Evolutionary conservation across 2,113 vertebrate genomes (phyloP).

Genomic region (Malurus elegans): DNA sequence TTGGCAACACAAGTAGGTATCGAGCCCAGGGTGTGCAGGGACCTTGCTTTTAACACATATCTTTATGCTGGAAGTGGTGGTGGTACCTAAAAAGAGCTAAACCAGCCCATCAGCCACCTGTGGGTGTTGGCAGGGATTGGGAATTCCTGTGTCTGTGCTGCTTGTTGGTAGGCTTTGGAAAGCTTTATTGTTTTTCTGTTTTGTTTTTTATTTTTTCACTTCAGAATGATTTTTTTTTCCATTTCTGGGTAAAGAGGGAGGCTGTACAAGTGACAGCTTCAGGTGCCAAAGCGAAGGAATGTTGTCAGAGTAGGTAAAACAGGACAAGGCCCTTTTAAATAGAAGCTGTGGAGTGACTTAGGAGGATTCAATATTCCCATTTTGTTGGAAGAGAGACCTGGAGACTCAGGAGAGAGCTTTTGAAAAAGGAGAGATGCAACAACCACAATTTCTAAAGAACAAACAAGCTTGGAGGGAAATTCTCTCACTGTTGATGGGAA

Average conservation of each 20-base stretch:
- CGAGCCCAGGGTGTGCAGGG: slow-evolving; percentile 55
- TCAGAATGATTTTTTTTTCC: background rate
- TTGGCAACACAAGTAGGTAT: slow-evolving; percentile 93
- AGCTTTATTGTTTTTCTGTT: background rate
- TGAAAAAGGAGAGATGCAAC: background rate
- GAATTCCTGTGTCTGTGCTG: background rate
- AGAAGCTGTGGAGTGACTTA: background rate
- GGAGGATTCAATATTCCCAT: background rate
- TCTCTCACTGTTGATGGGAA: background rate
- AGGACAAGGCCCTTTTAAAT: background rate
- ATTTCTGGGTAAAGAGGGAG: background rate
- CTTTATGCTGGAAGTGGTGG: background rate
- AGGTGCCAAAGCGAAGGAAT: background rate
- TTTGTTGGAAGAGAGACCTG: background rate
- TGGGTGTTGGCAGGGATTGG: background rate
- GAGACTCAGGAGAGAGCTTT: accelerated
- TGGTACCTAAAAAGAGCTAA: background rate
- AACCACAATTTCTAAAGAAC: background rate
- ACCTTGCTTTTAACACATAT: background rate
- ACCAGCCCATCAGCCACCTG: background rate
- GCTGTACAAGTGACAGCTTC: background rate
- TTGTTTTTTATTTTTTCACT: background rate
- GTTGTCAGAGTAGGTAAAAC: background rate
- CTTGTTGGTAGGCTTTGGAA: background rate
- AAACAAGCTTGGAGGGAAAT: background rate